Conservation (phyloP, 2,113 vertebrate species). For the Centropus bengalensis region DNA sequence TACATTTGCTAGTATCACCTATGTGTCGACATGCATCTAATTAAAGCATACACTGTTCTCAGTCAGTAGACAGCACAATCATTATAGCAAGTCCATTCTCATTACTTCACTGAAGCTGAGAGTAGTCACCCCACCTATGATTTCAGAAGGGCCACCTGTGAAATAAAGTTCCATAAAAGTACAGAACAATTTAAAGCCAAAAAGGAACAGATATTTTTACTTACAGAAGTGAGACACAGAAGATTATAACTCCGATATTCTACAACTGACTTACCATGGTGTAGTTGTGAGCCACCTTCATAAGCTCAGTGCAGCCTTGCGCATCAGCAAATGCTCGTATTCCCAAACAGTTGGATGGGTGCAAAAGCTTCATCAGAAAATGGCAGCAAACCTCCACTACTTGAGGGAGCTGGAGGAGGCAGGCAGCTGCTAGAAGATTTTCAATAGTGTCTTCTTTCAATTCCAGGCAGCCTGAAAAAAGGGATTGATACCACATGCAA, state of each 20-base stretch:
- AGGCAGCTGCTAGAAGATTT: slow-evolving; percentile 82
- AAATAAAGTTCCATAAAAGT: background rate
- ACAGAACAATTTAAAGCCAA: background rate
- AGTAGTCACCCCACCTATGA: background rate
- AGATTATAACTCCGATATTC: background rate
- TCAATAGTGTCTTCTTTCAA: slow-evolving; percentile 84
- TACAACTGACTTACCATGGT: slow-evolving; percentile 80
- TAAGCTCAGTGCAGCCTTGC: slow-evolving; percentile 82
- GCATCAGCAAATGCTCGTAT: slow-evolving; percentile 84
- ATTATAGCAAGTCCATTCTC: background rate
- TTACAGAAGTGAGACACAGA: background rate
- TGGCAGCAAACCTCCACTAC: slow-evolving; percentile 85
- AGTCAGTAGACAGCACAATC: background rate
- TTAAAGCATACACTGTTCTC: background rate
- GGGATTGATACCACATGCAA: background rate
- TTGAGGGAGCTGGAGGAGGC: slow-evolving; percentile 82
- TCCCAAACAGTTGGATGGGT: slow-evolving; percentile 84
- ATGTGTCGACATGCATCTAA: background rate
- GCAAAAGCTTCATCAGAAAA: slow-evolving; percentile 84
- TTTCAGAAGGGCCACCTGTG: background rate
- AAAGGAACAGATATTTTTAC: background rate
- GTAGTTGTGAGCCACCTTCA: slow-evolving; percentile 84
- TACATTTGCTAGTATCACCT: background rate
- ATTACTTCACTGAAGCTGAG: background rate
- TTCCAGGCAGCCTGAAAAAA: slow-evolving; percentile 77